phyloP scores from a whole-genome alignment of 2,888 invertebrate species.

The Lydus trimaculatus region DNA sequence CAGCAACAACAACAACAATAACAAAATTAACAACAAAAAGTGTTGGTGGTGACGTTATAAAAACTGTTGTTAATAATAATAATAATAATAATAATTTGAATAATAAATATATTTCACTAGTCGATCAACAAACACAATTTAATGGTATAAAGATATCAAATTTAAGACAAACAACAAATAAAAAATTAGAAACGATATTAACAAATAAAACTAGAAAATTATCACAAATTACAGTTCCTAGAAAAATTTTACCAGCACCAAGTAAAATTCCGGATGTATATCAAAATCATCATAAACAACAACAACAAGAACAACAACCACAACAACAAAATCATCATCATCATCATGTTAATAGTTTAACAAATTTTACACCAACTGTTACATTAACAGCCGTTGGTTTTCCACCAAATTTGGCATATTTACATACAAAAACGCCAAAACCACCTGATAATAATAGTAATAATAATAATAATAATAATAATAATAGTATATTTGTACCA shows the following conservation, averaged over 20 bases:
- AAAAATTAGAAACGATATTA: conserved; percentile 43
- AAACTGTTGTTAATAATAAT: conserved; percentile 14
- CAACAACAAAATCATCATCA: conserved; percentile 38
- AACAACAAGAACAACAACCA: conserved; percentile 4
- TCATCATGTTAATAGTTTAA: conserved; percentile 43
- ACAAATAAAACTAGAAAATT: conserved; percentile 43
- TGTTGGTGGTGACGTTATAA: conserved; percentile 8
- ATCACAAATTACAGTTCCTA: conserved; percentile 53
- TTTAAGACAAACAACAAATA: conserved; percentile 52
- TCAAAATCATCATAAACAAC: conserved; percentile 34
- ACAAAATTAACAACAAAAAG: conserved; percentile 17
- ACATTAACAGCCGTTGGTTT: conserved; percentile 57
- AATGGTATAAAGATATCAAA: conserved; percentile 41
- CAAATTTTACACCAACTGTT: conserved; percentile 54
- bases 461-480: conserved; percentile 36
- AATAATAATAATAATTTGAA: conserved; percentile 12
- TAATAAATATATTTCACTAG: conserved; percentile 45
- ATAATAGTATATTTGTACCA: conserved; percentile 48
- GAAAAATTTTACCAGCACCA: conserved; percentile 60
- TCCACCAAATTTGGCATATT: conserved; percentile 57
- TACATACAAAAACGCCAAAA: conserved; percentile 58
- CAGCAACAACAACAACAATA: not conserved
- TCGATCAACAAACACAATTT: conserved; percentile 50
- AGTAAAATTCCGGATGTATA: conserved; percentile 53
- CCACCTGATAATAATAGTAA: conserved; percentile 51